Evolutionary conservation across 2,113 vertebrate species (phyloP), one percentile per base, ranked within the genome.

Genomic region (Mugil cephalus): DNA sequence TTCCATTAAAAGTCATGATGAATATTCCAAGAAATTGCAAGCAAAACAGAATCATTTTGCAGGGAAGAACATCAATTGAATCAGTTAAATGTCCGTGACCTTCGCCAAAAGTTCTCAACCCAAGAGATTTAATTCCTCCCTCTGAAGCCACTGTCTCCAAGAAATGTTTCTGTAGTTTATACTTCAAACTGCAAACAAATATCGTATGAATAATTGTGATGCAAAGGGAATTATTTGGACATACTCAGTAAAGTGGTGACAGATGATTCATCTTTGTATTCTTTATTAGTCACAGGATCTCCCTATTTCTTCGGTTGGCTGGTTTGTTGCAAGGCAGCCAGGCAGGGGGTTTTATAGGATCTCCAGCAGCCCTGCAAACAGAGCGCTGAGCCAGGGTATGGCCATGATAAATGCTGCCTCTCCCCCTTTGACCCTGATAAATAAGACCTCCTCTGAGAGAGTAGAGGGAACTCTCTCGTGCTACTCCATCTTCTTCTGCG

Each of bases 361-460:
- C 56, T 65, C 74, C 63, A 38, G 72, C 69, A 69, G 67, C 19
- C 69, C 61, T 1, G 24, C 47, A 43, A 69, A 56, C 60, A 34
- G 34, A 56, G 54, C 47, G 34, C 43, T 0, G 40, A 72, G 75
- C 76, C 81, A 86, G 42, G 43, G 47, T 4, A 73, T 21, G 51
- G 36, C 55, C 39, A n/a, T 78, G 77, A 88, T 79, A 46, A 58
- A 88, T 82, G 56, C 40, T 8, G 7, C 40, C 36, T n/a, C 59
- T 56, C 53, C 59, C 45, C 42, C 17, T 10, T 38, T 36, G 40
- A 47, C 53, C 50, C 62, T 69, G 73, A 82, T 43, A 51, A 53
- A 81, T 74, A 43, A 46, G 69, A 85, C 75, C 85, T 68, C 87
- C 82, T 71, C 85, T 35, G 79, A 79, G 77, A 78, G 36, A 56